Evolutionary conservation across 2,888 invertebrate genomes (phyloP).

Genomic region (Oasisia sp.): DNA sequence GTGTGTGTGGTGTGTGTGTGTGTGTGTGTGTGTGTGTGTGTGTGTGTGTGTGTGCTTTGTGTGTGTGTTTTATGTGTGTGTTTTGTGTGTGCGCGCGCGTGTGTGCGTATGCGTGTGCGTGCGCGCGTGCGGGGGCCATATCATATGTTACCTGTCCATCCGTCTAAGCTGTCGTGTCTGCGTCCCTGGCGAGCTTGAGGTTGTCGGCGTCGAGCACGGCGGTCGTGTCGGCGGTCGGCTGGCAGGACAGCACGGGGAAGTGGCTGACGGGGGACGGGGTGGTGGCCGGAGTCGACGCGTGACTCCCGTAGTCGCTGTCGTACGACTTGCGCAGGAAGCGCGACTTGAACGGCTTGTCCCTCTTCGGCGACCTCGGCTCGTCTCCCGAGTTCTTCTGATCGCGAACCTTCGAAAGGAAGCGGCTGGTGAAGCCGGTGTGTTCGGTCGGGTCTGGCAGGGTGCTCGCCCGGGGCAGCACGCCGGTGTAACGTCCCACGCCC

Average conservation of each 20-base stretch:
- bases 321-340: constrained; percentile 32
- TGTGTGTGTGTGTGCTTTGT: too few relatives aligned
- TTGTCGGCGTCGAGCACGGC: neutral
- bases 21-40: too few relatives aligned
- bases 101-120: too few relatives aligned
- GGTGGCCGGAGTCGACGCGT: neutral
- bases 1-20: too few relatives aligned
- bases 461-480: neutral
- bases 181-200: neutral
- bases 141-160: neutral
- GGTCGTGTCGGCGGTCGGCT: neutral
- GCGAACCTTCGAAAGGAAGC: constrained; percentile 40
- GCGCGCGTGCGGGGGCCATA: too few relatives aligned
- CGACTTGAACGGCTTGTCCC: constrained; percentile 33
- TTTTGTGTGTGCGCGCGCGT: too few relatives aligned
- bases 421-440: constrained; percentile 29
- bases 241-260: neutral
- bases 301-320: constrained; percentile 27
- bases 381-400: constrained; percentile 31
- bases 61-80: too few relatives aligned
- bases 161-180: neutral
- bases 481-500: neutral
- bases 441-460: constrained; percentile 14
- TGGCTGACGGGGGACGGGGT: constrained; percentile 10
- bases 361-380: constrained; percentile 6